Base-by-base conservation (phyloP, 2,113 vertebrate genomes). In the Stomatorhinus ivindoensis region DNA sequence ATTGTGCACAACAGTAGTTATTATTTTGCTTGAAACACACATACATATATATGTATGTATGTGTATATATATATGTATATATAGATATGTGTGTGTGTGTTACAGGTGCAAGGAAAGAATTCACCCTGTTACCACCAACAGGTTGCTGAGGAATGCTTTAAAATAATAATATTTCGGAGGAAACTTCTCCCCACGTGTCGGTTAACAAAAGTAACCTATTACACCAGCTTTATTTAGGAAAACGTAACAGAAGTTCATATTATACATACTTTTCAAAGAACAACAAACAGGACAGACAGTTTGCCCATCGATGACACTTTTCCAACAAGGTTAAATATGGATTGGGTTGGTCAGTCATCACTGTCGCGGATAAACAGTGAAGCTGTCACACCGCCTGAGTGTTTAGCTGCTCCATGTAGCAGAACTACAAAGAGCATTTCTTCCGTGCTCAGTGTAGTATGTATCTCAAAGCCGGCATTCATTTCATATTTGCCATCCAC, bases 1-100 rank as follows among this genome's bases (percentile, higher is more conserved):
- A 94, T 96, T 94, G 94, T 94, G 95, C 95, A 96, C 95, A 96
- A 97, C 97, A 98, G 97, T 97, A 96, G 95, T 94, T 97, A 97
- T 98, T 97, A 97, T 98, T 97, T 97, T 96, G 96, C 96, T 97
- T 96, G 94, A 95, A 95, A 13, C n/a, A 11, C 61, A 69, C n/a
- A 65, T 9, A 11, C 3, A 3, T 65, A 3, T 65, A 10, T 27
- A 27, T 27, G 0, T 65, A 5, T 27, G 3, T 65, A 2, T 27
- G n/a, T 65, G 8, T 65, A n/a, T 61, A 10, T 65, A 10, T 27
- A 10, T 65, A 10, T 27, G 2, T 65, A 27, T 65, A 9, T 87
- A 88, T 91, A 55, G 90, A 88, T 91, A 91, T 58, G 21, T 58
- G 19, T 55, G 53, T 58, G 53, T 58, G 21, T 58, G 53, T 96